Percentiles rank a stretch among this genome's conserved stretches.
Conservation (phyloP, 2,113 vertebrate genomes). For the Pseudorasbora parva region DNA sequence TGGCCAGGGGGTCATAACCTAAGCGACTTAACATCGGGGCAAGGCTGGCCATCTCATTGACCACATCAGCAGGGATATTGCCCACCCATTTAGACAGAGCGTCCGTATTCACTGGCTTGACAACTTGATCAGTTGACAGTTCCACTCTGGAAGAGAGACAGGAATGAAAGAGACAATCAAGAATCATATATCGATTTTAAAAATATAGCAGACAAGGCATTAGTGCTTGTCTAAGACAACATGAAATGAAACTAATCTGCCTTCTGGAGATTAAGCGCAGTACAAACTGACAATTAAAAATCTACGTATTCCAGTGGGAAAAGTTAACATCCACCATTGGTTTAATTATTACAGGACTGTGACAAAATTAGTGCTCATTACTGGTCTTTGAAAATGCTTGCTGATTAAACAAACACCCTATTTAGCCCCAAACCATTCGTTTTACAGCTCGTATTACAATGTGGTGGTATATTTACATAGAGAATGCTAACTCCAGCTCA, state of each 20-base stretch:
- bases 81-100: conserved; percentile 92
- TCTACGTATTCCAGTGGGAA: neutral
- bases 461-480: neutral
- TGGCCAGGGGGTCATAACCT: conserved; percentile 90
- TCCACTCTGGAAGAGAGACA: conserved; percentile 81
- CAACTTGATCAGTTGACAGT: conserved; percentile 94
- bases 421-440: neutral
- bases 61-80: conserved; percentile 88
- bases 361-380: neutral
- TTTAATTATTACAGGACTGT: neutral
- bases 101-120: conserved; percentile 93
- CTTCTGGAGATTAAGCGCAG: neutral
- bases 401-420: neutral
- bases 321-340: neutral
- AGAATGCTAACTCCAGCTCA: neutral
- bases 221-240: neutral
- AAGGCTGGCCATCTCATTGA: conserved; percentile 91
- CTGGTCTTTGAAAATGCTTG: neutral
- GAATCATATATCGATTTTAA: neutral
- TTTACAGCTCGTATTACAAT: neutral
- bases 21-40: conserved; percentile 94
- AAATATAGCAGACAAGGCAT: neutral
- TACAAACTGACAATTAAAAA: neutral
- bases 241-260: neutral
- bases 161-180: neutral